Percentiles rank a stretch among this genome's conserved stretches.
These are phyloP conservation scores for Drymonia ruficornis DNA, from an alignment of 2,888 invertebrate genomes.

Conservation along the genomic window DNA sequence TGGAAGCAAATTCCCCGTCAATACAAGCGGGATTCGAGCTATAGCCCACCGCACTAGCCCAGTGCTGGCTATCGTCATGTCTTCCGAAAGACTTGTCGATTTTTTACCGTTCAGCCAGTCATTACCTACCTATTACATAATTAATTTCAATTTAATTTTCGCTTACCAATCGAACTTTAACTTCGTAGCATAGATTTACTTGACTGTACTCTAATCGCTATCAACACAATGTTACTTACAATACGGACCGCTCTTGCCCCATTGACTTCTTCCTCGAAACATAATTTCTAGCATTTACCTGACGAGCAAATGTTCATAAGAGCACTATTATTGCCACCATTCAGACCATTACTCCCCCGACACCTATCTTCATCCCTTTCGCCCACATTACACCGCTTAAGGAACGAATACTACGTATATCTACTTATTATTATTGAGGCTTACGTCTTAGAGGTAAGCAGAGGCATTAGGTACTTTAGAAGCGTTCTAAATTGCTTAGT, in stretches of 20 bases:
- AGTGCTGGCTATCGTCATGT: too few species aligned
- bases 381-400: neutral
- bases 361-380: neutral
- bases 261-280: neutral
- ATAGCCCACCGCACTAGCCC: too few species aligned
- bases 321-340: slow-evolving; percentile 1
- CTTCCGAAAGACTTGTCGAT: too few species aligned
- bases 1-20: too few species aligned
- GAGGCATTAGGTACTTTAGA: slow-evolving; percentile 24
- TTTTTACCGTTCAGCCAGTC: too few species aligned
- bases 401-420: slow-evolving; percentile 6
- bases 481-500: slow-evolving; percentile 35
- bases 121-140: too few species aligned
- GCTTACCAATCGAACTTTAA: too few species aligned
- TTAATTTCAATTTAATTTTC: too few species aligned
- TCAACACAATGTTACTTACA: neutral
- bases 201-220: too few species aligned
- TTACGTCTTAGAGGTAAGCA: slow-evolving; percentile 34
- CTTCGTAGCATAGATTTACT: too few species aligned
- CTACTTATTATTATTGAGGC: slow-evolving; percentile 21
- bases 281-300: neutral
- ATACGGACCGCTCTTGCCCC: neutral
- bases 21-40: too few species aligned
- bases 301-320: neutral
- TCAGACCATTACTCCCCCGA: neutral